Percentiles rank a stretch among this genome's conserved stretches.
phyloP scores from a whole-genome alignment of 2,113 vertebrate species.

The Actenoides hombroni region DNA sequence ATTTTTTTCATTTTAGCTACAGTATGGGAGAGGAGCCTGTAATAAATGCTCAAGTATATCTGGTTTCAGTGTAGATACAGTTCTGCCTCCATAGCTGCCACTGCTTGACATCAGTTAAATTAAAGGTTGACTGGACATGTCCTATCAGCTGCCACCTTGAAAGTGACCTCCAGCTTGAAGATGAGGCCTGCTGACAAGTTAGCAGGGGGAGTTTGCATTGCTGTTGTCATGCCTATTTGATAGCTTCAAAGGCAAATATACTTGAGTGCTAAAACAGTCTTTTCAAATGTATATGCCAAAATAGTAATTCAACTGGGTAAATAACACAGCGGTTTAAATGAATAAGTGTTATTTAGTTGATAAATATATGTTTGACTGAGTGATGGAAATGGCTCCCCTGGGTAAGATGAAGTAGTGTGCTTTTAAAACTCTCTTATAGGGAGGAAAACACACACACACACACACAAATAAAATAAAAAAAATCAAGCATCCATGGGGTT shows the following conservation, averaged over 20 bases:
- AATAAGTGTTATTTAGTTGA: slow-evolving; percentile 68
- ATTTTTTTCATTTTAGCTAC: slow-evolving; percentile 17
- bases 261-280: slow-evolving; percentile 30
- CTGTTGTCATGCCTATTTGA: slow-evolving; percentile 17
- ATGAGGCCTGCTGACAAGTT: slow-evolving; percentile 19
- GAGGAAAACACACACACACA: background rate
- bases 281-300: slow-evolving; percentile 59
- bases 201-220: background rate
- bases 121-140: slow-evolving; percentile 30
- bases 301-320: slow-evolving; percentile 68
- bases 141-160: slow-evolving; percentile 9
- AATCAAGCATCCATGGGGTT: background rate
- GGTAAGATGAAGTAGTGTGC: slow-evolving; percentile 46
- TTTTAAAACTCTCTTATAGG: slow-evolving; percentile 39
- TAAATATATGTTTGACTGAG: slow-evolving; percentile 64
- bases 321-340: slow-evolving; percentile 62
- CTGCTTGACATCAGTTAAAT: slow-evolving; percentile 27
- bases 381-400: slow-evolving; percentile 56
- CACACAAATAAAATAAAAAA: background rate
- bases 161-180: slow-evolving; percentile 7
- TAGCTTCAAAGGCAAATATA: slow-evolving; percentile 13
- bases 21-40: background rate
- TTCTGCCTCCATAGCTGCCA: slow-evolving; percentile 19
- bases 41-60: background rate
- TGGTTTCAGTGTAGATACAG: slow-evolving; percentile 8